Conservation (phyloP, 2,113 vertebrate genomes). For the Symphodus melops region DNA sequence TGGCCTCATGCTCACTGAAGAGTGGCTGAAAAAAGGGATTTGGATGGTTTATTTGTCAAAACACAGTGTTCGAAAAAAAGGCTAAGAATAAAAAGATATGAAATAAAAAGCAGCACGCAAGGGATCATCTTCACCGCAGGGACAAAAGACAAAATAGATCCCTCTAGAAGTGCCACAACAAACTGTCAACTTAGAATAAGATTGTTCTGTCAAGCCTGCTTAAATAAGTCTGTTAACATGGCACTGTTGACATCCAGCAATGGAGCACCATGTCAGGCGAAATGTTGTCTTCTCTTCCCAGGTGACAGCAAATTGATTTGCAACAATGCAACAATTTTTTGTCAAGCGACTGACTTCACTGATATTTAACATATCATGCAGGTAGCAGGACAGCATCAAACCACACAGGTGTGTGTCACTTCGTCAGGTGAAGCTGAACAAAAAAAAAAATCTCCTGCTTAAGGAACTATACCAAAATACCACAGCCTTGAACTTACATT, state of each 20-base stretch:
- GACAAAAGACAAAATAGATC: constrained; percentile 73
- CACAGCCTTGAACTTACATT: constrained; percentile 31
- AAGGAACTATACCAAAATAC: constrained; percentile 22
- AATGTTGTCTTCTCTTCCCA: constrained; percentile 50
- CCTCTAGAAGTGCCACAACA: constrained; percentile 65
- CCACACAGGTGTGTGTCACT: constrained; percentile 3
- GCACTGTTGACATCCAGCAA: constrained; percentile 61
- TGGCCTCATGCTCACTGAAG: constrained; percentile 40
- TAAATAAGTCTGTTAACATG: constrained; percentile 72
- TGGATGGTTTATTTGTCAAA: constrained; percentile 67
- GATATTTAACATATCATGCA: constrained; percentile 34
- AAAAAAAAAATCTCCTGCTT: constrained; percentile 17
- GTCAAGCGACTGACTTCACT: constrained; percentile 20
- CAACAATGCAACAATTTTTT: constrained; percentile 31
- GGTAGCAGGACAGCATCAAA: constrained; percentile 15
- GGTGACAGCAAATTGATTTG: constrained; percentile 65
- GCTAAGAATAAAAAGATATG: constrained; percentile 40
- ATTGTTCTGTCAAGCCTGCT: constrained; percentile 64
- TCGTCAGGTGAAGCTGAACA: constrained; percentile 27
- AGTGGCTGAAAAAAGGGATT: constrained; percentile 43
- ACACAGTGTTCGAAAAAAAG: constrained; percentile 52
- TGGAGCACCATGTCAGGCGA: constrained; percentile 48
- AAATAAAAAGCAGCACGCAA: constrained; percentile 47
- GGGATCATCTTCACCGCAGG: constrained; percentile 66
- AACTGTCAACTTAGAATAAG: constrained; percentile 75